phyloP scores from a whole-genome alignment of 2,888 invertebrate genomes.

The Neria commutata region DNA sequence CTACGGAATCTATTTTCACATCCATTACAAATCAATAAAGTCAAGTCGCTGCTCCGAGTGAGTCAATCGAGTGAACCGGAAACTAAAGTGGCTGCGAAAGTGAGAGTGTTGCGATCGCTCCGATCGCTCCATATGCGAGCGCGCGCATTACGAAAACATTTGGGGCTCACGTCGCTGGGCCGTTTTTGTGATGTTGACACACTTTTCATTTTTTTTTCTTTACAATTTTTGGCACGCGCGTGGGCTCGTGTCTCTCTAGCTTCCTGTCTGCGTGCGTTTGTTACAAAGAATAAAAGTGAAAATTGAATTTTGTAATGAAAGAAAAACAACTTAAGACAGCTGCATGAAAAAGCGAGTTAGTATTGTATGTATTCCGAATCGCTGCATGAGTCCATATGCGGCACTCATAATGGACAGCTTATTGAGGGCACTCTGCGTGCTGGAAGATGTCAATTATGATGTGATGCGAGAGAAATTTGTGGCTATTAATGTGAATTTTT shows the following conservation, averaged over 20 bases:
- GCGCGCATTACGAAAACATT: neutral
- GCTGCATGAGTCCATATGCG: too few species aligned
- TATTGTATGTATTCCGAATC: too few species aligned
- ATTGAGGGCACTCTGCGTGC: too few species aligned
- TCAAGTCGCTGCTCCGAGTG: neutral
- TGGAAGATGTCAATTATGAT: too few species aligned
- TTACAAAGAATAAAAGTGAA: neutral
- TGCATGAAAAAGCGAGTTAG: too few species aligned
- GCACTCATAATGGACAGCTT: too few species aligned
- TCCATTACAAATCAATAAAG: slow-evolving; percentile 19
- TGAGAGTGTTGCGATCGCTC: neutral
- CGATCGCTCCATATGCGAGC: too few species aligned
- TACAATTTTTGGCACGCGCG: neutral
- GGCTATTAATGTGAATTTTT: too few species aligned
- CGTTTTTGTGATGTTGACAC: too few species aligned
- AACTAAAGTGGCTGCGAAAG: slow-evolving; percentile 5
- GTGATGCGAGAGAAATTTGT: too few species aligned
- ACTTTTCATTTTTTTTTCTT: too few species aligned
- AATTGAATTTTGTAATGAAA: neutral
- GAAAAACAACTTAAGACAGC: too few species aligned
- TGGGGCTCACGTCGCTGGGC: neutral
- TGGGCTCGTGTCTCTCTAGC: neutral
- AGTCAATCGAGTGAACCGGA: slow-evolving; percentile 1
- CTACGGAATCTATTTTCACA: slow-evolving; percentile 13
- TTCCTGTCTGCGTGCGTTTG: neutral